Evolutionary conservation across 2,888 invertebrate genomes (phyloP).

Genomic region (Boloria selene): DNA sequence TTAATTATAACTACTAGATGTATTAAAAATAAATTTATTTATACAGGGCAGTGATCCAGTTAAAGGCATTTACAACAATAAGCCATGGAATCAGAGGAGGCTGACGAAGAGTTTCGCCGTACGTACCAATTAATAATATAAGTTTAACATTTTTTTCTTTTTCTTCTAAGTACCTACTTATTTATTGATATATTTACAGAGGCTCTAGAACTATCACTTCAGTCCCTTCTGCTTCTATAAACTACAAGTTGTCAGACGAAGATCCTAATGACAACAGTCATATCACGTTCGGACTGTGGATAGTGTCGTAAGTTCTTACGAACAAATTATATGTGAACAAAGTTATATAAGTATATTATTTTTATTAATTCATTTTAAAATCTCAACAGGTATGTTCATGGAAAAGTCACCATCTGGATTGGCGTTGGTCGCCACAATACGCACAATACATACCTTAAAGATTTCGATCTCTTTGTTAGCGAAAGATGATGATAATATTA

Average conservation of each 20-base stretch:
- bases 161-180: no score
- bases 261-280: not conserved
- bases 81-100: slow-evolving; percentile 10
- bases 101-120: slow-evolving; percentile 21
- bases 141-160: no score
- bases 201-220: not conserved
- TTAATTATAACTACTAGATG: no score
- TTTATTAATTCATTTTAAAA: no score
- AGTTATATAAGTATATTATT: no score
- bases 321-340: not conserved
- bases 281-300: not conserved
- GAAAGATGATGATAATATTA: not conserved
- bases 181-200: not conserved
- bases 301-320: slow-evolving; percentile 3
- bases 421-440: not conserved
- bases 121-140: not conserved
- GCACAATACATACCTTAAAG: slow-evolving; percentile 1
- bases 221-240: not conserved
- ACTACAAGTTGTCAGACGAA: not conserved
- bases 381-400: no score
- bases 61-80: not conserved
- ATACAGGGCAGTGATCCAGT: not conserved
- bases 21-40: not conserved
- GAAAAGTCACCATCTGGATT: no score
- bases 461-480: not conserved